Conservation (phyloP, 2,113 vertebrate genomes). For the Orycteropus afer region DNA sequence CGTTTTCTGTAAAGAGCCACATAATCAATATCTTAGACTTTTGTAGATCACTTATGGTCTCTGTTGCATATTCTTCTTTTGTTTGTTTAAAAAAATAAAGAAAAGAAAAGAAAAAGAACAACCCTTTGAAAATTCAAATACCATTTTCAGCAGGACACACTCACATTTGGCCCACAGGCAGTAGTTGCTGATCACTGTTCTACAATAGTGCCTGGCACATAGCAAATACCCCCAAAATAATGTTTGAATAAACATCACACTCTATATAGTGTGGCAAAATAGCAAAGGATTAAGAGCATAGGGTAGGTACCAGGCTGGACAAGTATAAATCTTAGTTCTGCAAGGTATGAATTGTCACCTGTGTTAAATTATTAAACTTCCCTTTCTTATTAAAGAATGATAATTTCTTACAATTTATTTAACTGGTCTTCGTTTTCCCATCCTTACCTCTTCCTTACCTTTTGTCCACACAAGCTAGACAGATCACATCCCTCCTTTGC, state of each 20-base stretch:
- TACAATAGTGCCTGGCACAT: not conserved
- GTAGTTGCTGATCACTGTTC: not conserved
- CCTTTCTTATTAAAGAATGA: not conserved
- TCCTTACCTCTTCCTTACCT: not conserved
- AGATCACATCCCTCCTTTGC: not conserved
- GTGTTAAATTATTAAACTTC: not conserved
- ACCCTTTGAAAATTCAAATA: not conserved
- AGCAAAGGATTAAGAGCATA: not conserved
- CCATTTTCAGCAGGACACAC: not conserved
- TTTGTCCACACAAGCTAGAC: not conserved
- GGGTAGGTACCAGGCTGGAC: not conserved
- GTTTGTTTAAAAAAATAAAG: no score
- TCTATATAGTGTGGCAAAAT: no score
- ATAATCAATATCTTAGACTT: no score
- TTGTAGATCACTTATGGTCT: not conserved
- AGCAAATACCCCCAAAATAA: not conserved
- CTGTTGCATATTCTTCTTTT: no score
- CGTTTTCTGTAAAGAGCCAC: not conserved
- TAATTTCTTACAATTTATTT: not conserved
- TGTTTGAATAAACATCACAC: not conserved
- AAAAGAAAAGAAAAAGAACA: no score
- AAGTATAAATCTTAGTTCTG: not conserved
- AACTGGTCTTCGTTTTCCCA: not conserved
- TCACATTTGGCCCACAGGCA: not conserved
- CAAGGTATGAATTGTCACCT: not conserved